Evolutionary conservation across 2,113 vertebrate genomes (phyloP), one percentile per base, ranked within the genome.

Genomic region (Platycercus adscitus): DNA sequence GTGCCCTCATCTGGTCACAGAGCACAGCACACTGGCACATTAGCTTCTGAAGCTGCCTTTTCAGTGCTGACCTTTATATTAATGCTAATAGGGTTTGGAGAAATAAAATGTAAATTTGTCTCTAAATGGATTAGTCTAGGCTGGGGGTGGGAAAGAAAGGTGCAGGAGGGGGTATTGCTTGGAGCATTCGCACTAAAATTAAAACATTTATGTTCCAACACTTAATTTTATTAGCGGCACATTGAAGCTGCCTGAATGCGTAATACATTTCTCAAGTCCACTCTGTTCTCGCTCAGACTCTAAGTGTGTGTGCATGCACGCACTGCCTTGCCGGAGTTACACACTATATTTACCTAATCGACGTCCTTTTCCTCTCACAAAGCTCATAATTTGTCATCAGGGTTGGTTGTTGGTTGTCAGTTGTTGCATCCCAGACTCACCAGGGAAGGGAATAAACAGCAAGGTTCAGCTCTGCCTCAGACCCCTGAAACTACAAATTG

Each of bases 31-130:
- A 89, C 86, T 95, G 94, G 93, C 94, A 96, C 89, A 88, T 93
- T 91, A 93, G 96, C 95, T 98, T 93, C 89, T 92, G 95, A 97
- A 84, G 68, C 86, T 96, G 82, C 88, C 69, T 97, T 97, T 95
- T 93, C 90, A 96, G 93, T 49, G 69, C 65, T 96, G 96, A 97
- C 97, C 96, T 98, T 97, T 96, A 96, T 97, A 96, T 95, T 96
- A 96, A 98, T 94, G 92, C 92, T 97, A 97, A 98, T 91, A 96
- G 95, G 93, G 91, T 95, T 97, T 97, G 94, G 93, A 98, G 97
- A 98, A 97, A 98, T 96, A 95, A 97, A 97, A 97, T 96, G 96
- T 96, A 97, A 97, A 97, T 97, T 97, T 95, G 50, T 58, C 95
- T 98, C 96, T 97, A 97, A 97, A 97, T 97, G 94, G 95, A 97